Evolutionary conservation across 2,113 vertebrate species (phyloP).

Genomic region (Solenodon paradoxus): DNA sequence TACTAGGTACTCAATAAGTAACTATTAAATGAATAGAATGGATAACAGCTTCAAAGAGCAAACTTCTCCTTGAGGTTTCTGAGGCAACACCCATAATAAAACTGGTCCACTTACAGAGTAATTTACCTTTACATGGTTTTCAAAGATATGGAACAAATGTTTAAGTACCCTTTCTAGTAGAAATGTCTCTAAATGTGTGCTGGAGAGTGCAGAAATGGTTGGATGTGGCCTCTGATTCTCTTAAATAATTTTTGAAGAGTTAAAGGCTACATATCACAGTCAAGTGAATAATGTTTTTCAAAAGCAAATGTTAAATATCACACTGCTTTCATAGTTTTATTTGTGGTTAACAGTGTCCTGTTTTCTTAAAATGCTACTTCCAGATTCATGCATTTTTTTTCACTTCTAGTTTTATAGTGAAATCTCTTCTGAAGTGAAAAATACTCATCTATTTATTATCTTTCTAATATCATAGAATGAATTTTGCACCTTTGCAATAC

Average conservation of each 20-base stretch:
- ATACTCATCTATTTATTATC: neutral
- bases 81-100: neutral
- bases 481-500: neutral
- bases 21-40: neutral
- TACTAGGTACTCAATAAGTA: constrained; percentile 52
- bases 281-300: neutral
- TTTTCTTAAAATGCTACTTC: neutral
- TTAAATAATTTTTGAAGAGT: neutral
- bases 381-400: neutral
- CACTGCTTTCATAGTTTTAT: neutral
- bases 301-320: neutral
- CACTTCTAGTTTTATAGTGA: neutral
- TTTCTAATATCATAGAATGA: constrained; percentile 13
- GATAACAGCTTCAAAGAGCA: neutral
- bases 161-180: neutral
- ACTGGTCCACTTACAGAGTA: neutral
- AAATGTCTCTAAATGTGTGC: neutral
- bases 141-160: neutral
- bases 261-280: neutral
- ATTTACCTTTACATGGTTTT: neutral
- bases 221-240: neutral
- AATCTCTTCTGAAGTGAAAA: neutral
- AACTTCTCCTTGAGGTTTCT: neutral
- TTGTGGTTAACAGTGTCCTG: neutral
- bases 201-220: neutral